Evolutionary conservation across 2,888 invertebrate genomes (phyloP).

Genomic region (Eilema griseolum): DNA sequence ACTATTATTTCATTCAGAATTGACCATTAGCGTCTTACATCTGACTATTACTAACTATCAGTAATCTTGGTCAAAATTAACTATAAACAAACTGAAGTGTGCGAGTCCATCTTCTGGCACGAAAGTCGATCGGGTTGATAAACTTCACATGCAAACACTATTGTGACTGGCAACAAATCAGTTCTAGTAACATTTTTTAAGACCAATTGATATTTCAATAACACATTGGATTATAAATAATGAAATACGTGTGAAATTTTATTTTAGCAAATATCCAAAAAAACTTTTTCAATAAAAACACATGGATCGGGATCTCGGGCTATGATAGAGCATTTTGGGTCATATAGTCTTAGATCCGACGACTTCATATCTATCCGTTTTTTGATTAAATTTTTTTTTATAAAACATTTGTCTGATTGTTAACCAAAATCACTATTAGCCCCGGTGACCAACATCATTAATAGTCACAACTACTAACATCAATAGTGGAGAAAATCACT

Average conservation of each 20-base stretch:
- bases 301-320: no score
- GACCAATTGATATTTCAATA: background rate
- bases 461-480: background rate
- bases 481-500: background rate
- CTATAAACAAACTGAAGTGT: background rate
- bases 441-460: background rate
- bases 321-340: background rate
- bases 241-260: background rate
- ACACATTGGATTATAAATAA: background rate
- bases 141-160: background rate
- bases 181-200: background rate
- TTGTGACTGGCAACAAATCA: background rate
- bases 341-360: background rate
- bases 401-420: background rate
- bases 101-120: no score
- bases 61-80: background rate
- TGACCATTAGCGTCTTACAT: background rate
- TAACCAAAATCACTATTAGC: constrained; percentile 2
- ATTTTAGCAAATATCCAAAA: background rate
- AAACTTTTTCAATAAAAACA: background rate
- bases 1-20: no score
- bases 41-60: background rate
- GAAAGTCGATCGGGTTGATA: background rate
- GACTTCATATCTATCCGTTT: no score
- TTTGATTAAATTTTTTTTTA: background rate